These are phyloP conservation scores for Falco concolor DNA, from an alignment of 2,797 vertebrate species.

Conservation along the genomic window DNA sequence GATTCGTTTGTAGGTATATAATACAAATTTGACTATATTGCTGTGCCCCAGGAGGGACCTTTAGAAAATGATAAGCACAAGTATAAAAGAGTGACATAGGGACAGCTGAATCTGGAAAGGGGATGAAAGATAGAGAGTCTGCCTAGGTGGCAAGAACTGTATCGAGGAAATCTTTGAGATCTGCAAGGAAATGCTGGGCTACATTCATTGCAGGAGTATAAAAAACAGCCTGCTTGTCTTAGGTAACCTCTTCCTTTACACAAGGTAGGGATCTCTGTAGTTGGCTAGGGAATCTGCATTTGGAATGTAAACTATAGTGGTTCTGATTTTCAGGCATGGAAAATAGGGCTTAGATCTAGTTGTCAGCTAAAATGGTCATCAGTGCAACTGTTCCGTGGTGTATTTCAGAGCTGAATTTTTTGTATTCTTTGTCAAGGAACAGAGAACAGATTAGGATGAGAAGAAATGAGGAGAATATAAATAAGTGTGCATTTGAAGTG, in stretches of 20 bases:
- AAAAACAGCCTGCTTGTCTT: neutral
- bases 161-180: neutral
- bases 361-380: neutral
- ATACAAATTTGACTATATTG: neutral
- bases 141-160: neutral
- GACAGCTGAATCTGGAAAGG: neutral
- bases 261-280: neutral
- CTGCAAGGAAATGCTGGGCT: neutral
- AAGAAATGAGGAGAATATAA: neutral
- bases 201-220: neutral
- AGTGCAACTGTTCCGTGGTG: neutral
- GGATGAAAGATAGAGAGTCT: neutral
- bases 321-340: neutral
- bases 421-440: neutral
- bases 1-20: neutral
- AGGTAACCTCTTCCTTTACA: neutral
- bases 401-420: neutral
- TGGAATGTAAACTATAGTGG: neutral
- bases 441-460: neutral
- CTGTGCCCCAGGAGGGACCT: neutral
- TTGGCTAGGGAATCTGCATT: neutral
- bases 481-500: neutral
- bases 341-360: neutral
- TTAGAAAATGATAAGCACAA: neutral
- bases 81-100: neutral